Evolutionary conservation across 2,888 invertebrate species (phyloP).

Genomic region (Perdita meconis): DNA sequence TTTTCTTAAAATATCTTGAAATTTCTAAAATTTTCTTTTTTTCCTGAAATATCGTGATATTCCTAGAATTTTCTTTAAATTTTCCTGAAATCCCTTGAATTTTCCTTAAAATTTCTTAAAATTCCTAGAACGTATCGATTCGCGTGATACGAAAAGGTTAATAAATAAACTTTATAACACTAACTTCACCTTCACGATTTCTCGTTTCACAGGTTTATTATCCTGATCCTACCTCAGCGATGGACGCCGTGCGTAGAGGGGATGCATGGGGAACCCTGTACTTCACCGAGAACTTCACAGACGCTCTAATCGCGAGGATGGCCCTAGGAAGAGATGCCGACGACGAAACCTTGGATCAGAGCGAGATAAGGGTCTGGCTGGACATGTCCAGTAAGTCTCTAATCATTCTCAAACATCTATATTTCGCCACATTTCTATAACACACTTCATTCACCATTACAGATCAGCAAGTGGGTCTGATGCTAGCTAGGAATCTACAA

Average conservation of each 20-base stretch:
- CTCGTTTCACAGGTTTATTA: conserved; percentile 85
- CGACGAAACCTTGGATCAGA: conserved; percentile 93
- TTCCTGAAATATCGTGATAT: too few relatives aligned
- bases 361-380: conserved; percentile 94
- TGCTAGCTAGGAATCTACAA: conserved; percentile 94
- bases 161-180: too few relatives aligned
- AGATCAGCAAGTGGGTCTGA: conserved; percentile 97
- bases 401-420: background rate
- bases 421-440: background rate
- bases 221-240: conserved; percentile 88
- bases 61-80: too few relatives aligned
- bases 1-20: too few relatives aligned
- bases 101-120: too few relatives aligned
- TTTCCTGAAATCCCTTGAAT: too few relatives aligned
- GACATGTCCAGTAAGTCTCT: conserved; percentile 93
- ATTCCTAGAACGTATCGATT: too few relatives aligned
- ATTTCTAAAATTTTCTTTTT: too few relatives aligned
- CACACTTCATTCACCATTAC: conserved; percentile 46
- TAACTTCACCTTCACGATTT: too few relatives aligned
- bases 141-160: too few relatives aligned
- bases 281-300: conserved; percentile 95
- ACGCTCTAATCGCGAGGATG: conserved; percentile 92
- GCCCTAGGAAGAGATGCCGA: conserved; percentile 92
- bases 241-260: conserved; percentile 90
- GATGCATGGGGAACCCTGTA: conserved; percentile 95